Evolutionary conservation across 2,888 invertebrate genomes (phyloP), one percentile per base, ranked within the genome.

Genomic region (Lathronympha strigana): DNA sequence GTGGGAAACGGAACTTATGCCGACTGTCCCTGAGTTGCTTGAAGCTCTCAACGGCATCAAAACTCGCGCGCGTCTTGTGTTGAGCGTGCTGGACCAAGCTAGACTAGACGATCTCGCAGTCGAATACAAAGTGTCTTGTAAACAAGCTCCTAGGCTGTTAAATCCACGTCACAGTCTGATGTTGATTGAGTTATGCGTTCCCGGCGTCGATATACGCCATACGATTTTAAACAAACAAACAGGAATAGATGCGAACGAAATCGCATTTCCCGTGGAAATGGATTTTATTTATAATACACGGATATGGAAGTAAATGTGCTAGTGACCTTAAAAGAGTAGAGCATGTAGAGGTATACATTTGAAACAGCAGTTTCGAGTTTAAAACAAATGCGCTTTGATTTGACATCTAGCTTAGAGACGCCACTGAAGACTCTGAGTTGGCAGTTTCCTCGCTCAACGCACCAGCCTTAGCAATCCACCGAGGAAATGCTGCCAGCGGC

Each of bases 181-280:
- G 84, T 84, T 88, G 88, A 90, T 89, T 88, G 88, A 90, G 87
- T 88, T 87, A 87, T 86, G 77, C 78, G 77, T 73, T 78, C 73
- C 69, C 72, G 70, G 68, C 69, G 70, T 70, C 70, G 70, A 70
- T 73, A 73, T 72, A 70, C 28, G 45, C 62, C 17, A 47, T 60
- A 38, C 53, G 58, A 64, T 64, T 64, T 66, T 40, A 61, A 61
- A 61, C 61, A 66, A 66, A 66, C 66, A 66, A 40, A 54, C 61
- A 17, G 47, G 43, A 64, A 53, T 60, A 66, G 60, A 49, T 36
- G 47, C 25, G 38, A 57, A 57, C 50, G 31, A 55, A 61, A 49
- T 38, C 17, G 45, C 63, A 38, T 55, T 63, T 49, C 40, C 17
- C 31, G 23, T 17, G 40, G 36, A 63, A 63, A 50, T 43, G 40